phyloP scores from a whole-genome alignment of 2,888 invertebrate species.

The Gnatocerus cornutus region DNA sequence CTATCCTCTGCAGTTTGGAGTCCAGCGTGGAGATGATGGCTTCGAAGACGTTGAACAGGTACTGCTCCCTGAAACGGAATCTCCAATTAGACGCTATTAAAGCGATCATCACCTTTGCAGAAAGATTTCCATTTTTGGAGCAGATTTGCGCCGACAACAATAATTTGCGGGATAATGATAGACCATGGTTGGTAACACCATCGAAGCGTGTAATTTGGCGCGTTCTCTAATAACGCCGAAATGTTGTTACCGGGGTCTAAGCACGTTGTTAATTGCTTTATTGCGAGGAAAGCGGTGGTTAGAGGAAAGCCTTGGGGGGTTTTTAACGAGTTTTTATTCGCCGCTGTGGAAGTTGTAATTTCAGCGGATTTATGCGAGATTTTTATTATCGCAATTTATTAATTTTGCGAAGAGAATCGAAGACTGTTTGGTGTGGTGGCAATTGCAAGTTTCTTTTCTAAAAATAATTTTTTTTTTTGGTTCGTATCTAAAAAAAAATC shows the following conservation, averaged over 20 bases:
- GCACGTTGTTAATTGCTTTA: slow-evolving; percentile 21
- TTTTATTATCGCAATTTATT: slow-evolving; percentile 22
- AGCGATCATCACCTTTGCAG: neutral
- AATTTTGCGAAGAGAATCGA: too few relatives aligned
- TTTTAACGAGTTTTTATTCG: slow-evolving; percentile 1
- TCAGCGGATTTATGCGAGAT: slow-evolving; percentile 25
- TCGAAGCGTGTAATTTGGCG: slow-evolving; percentile 27
- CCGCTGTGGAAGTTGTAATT: slow-evolving; percentile 11
- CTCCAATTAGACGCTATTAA: neutral
- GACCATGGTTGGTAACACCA: slow-evolving; percentile 21
- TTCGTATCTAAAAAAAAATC: too few relatives aligned
- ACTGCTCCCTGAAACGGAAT: slow-evolving; percentile 86
- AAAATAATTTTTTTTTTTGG: too few relatives aligned
- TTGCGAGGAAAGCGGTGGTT: slow-evolving; percentile 5
- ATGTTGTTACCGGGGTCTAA: slow-evolving; percentile 18
- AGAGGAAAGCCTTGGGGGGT: neutral
- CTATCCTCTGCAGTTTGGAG: slow-evolving; percentile 89
- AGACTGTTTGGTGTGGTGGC: too few relatives aligned
- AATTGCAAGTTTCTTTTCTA: too few relatives aligned
- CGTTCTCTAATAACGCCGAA: slow-evolving; percentile 12
- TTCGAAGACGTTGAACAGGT: slow-evolving; percentile 91
- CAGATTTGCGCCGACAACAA: slow-evolving; percentile 20
- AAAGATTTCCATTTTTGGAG: slow-evolving; percentile 8
- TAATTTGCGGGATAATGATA: slow-evolving; percentile 27
- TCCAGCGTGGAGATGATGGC: slow-evolving; percentile 91